phyloP scores from a whole-genome alignment of 2,113 vertebrate genomes.

The Atlantisia rogersi region DNA sequence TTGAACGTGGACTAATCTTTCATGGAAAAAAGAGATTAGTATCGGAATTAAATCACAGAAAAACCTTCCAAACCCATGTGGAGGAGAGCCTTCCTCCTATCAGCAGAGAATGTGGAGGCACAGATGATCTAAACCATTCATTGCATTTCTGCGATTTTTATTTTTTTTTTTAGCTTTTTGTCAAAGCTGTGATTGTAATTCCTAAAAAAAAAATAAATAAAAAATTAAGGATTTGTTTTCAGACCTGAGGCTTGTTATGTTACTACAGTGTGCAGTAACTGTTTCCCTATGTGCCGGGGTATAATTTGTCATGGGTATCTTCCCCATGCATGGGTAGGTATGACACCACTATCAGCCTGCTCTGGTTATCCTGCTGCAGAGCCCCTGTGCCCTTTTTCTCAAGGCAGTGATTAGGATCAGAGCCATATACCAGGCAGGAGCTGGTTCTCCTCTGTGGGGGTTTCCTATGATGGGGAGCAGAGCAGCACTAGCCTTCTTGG shows the following conservation, averaged over 20 bases:
- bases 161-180: neutral
- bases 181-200: neutral
- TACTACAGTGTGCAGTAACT: fast-evolving
- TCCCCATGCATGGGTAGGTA: neutral
- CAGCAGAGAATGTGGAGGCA: neutral
- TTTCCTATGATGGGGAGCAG: neutral
- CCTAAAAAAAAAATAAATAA: neutral
- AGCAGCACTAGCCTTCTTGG: neutral
- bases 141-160: neutral
- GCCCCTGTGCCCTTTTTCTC: neutral
- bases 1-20: neutral
- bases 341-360: neutral
- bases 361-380: neutral
- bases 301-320: neutral
- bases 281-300: neutral
- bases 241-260: neutral
- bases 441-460: fast-evolving
- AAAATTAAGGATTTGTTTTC: neutral
- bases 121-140: neutral
- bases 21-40: neutral
- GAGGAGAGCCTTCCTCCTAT: neutral
- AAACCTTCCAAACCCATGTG: neutral
- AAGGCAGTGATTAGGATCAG: neutral
- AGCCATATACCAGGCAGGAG: fast-evolving
- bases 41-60: neutral